Evolutionary conservation across 1,140 invertebrate genomes (phyloP).

Genomic region (Aphidius gifuensis): DNA sequence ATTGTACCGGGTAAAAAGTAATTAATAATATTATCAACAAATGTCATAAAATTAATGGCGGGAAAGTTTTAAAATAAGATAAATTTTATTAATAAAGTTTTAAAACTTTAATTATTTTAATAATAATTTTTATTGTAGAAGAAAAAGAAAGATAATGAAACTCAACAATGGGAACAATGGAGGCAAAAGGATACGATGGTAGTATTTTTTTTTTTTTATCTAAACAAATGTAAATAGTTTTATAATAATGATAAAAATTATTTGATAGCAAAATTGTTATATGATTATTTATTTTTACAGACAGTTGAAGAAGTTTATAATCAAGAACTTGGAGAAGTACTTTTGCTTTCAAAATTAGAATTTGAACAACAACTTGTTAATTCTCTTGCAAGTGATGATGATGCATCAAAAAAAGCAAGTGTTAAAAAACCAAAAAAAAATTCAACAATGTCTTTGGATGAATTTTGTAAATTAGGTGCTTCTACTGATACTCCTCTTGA

Average conservation of each 20-base stretch:
- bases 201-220: slow-evolving; percentile 8
- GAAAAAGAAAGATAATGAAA: slow-evolving; percentile 39
- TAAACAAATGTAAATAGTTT: slow-evolving; percentile 17
- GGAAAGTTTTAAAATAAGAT: slow-evolving; percentile 30
- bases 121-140: slow-evolving; percentile 29
- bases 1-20: not conserved
- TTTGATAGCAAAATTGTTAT: not conserved
- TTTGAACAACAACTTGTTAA: slow-evolving; percentile 57
- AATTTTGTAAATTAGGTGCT: slow-evolving; percentile 57
- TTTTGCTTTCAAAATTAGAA: slow-evolving; percentile 61
- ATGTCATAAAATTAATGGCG: slow-evolving; percentile 23
- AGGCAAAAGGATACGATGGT: slow-evolving; percentile 54
- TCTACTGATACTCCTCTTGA: not conserved
- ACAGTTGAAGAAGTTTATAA: slow-evolving; percentile 59
- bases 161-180: slow-evolving; percentile 57
- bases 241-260: not conserved
- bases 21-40: slow-evolving; percentile 5
- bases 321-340: slow-evolving; percentile 59
- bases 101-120: not conserved
- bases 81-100: slow-evolving; percentile 13
- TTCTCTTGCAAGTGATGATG: slow-evolving; percentile 42
- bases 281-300: slow-evolving; percentile 33
- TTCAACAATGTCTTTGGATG: slow-evolving; percentile 59
- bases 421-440: slow-evolving; percentile 58
- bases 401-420: slow-evolving; percentile 44